Percentiles rank a stretch among this genome's conserved stretches.
Conservation (phyloP, 2,113 vertebrate species). For the Typhlomys cinereus region DNA sequence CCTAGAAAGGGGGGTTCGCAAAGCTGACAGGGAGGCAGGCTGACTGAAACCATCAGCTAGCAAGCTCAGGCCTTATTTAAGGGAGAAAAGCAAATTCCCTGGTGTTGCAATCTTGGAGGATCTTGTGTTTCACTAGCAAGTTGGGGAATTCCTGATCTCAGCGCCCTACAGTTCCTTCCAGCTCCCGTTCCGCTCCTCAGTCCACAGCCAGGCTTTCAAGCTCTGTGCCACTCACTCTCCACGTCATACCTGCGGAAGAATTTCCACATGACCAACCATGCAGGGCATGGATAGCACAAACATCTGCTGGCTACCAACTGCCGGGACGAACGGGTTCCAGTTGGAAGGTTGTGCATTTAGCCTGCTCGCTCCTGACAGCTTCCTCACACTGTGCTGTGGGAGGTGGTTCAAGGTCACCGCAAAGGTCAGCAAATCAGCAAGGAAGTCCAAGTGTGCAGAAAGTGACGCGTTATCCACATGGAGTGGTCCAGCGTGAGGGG, state of each 20-base stretch:
- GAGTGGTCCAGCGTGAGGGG: slow-evolving; percentile 96
- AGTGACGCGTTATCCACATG: slow-evolving; percentile 96
- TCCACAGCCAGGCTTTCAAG: not conserved
- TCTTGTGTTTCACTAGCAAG: slow-evolving; percentile 1
- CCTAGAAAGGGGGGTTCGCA: not conserved
- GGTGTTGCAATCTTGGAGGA: not conserved
- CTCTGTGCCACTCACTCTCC: no score
- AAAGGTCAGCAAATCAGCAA: slow-evolving; percentile 97
- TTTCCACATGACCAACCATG: not conserved
- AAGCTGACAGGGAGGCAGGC: not conserved
- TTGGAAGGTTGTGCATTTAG: not conserved
- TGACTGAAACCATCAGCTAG: not conserved
- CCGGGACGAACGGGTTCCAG: not conserved
- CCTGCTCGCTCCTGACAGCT: not conserved
- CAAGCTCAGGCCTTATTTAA: not conserved
- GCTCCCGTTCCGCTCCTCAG: not conserved
- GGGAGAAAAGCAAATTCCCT: not conserved
- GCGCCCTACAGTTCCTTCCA: not conserved
- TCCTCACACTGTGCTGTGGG: not conserved
- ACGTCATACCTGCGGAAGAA: no score
- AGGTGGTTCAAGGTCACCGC: slow-evolving; percentile 96
- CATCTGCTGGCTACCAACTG: not conserved
- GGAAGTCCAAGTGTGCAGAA: slow-evolving; percentile 96
- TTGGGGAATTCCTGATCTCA: not conserved
- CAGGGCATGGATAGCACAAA: not conserved